Evolutionary conservation across 2,888 invertebrate genomes (phyloP).

Genomic region (Cactoblastis cactorum): DNA sequence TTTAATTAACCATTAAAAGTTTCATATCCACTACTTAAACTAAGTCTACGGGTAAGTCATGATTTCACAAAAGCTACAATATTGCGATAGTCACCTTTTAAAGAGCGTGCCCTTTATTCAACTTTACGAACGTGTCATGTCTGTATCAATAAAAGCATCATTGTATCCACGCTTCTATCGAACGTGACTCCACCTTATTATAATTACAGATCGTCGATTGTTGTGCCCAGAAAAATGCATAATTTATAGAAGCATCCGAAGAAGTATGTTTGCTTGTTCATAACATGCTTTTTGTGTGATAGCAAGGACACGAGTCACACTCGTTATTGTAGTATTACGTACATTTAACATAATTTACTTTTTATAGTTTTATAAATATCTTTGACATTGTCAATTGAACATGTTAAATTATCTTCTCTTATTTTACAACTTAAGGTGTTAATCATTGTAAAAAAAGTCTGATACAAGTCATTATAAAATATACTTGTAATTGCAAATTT

Average conservation of each 20-base stretch:
- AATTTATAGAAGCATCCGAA: conserved; percentile 66
- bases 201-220: conserved; percentile 76
- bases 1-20: not conserved
- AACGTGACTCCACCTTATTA: conserved; percentile 68
- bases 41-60: not conserved
- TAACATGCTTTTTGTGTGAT: conserved; percentile 46
- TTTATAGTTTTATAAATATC: too few relatives aligned
- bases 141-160: conserved; percentile 2
- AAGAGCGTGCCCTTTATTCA: not conserved
- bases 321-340: too few relatives aligned
- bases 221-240: conserved; percentile 69
- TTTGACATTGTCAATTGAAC: too few relatives aligned
- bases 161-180: conserved; percentile 25
- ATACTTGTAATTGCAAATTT: too few relatives aligned
- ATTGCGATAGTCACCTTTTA: not conserved
- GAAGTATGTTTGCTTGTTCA: conserved; percentile 44
- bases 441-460: too few relatives aligned
- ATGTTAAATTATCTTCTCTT: too few relatives aligned
- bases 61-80: not conserved
- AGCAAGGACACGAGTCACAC: conserved; percentile 23
- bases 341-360: too few relatives aligned
- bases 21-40: not conserved
- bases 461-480: too few relatives aligned
- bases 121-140: not conserved
- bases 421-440: too few relatives aligned